phyloP scores from a whole-genome alignment of 2,888 invertebrate genomes.

The Imbricaverruca yamaguchii region DNA sequence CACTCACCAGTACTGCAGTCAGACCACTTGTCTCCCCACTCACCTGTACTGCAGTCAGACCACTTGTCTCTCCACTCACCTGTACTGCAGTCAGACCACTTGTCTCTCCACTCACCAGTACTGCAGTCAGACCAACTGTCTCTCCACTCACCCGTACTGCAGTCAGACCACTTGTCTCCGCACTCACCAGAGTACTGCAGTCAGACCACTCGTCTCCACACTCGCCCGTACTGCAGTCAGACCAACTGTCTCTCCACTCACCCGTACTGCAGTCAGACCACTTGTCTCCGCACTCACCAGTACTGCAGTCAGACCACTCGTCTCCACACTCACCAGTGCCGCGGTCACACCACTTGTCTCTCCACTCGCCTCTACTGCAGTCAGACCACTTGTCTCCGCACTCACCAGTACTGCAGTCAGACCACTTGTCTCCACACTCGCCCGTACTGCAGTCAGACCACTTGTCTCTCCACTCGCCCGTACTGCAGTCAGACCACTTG shows the following conservation, averaged over 20 bases:
- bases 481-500: constrained; percentile 90
- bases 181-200: too few relatives aligned
- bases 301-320: too few relatives aligned
- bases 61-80: constrained; percentile 50
- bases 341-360: too few relatives aligned
- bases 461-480: constrained; percentile 52
- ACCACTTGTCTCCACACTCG: too few relatives aligned
- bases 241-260: constrained; percentile 45
- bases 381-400: constrained; percentile 31
- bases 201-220: constrained; percentile 31
- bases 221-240: constrained; percentile 77
- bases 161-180: too few relatives aligned
- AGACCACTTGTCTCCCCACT: too few relatives aligned
- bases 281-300: too few relatives aligned
- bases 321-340: constrained; percentile 63
- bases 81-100: constrained; percentile 85
- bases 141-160: constrained; percentile 67
- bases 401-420: constrained; percentile 83
- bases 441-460: too few relatives aligned
- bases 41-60: too few relatives aligned
- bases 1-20: constrained; percentile 79
- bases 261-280: constrained; percentile 85
- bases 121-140: too few relatives aligned
- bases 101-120: too few relatives aligned
- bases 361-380: too few relatives aligned